Conservation (phyloP, 2,797 vertebrate species). For the Petrocephalus sullivani region DNA sequence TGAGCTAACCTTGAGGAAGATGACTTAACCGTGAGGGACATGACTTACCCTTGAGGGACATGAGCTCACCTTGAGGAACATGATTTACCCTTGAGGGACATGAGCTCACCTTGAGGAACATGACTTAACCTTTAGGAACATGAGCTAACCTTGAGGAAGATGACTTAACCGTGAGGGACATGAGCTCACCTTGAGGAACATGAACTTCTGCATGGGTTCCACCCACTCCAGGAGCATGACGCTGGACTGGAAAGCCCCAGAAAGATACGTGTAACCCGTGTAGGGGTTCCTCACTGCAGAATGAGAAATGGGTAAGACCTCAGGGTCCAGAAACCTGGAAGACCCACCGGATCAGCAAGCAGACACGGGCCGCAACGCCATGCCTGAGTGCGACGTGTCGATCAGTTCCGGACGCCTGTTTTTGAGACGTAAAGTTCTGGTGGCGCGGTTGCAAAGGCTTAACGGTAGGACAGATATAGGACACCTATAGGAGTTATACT, state of each 20-base stretch:
- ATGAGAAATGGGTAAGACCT: neutral
- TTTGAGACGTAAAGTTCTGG: neutral
- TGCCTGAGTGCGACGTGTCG: neutral
- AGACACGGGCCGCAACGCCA: neutral
- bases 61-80: slow-evolving; percentile 76
- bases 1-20: slow-evolving; percentile 71
- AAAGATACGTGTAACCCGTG: slow-evolving; percentile 81
- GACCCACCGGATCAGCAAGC: neutral
- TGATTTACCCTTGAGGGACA: slow-evolving; percentile 41
- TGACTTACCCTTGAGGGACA: slow-evolving; percentile 74
- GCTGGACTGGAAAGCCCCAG: slow-evolving; percentile 79
- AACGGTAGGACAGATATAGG: neutral
- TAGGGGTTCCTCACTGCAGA: slow-evolving; percentile 79
- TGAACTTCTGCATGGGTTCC: slow-evolving; percentile 86
- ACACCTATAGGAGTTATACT: neutral
- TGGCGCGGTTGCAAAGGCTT: neutral
- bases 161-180: slow-evolving; percentile 41
- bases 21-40: slow-evolving; percentile 78
- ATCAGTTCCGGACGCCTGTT: neutral
- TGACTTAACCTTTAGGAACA: slow-evolving; percentile 74
- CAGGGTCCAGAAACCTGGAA: neutral
- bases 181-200: slow-evolving; percentile 78
- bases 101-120: slow-evolving; percentile 78
- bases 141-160: slow-evolving; percentile 76
- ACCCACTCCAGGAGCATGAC: slow-evolving; percentile 84